phyloP scores from a whole-genome alignment of 2,113 vertebrate species.

The Eptesicus fuscus region DNA sequence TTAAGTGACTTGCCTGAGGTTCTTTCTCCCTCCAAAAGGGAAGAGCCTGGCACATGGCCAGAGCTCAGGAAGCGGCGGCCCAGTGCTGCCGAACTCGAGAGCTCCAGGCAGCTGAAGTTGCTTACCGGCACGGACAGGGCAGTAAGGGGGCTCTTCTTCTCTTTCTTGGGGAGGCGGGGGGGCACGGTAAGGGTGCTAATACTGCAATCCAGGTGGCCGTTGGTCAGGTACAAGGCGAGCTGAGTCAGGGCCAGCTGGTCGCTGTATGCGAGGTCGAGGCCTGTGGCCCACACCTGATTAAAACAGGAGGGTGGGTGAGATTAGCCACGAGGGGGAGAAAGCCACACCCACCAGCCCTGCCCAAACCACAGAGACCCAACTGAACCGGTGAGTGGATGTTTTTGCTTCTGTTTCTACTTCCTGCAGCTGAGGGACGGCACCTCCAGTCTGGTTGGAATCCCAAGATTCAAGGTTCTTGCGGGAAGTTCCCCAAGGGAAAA shows the following conservation, averaged over 20 bases:
- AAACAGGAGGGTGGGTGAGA: conserved; percentile 24
- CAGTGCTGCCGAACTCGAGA: background rate
- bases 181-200: conserved; percentile 77
- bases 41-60: background rate
- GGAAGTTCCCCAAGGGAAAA: background rate
- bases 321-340: background rate
- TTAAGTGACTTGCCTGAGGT: background rate
- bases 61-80: background rate
- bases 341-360: background rate
- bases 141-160: fast-evolving
- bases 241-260: conserved; percentile 93
- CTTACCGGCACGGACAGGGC: conserved; percentile 28
- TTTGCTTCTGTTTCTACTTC: background rate
- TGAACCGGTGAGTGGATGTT: background rate
- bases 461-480: background rate
- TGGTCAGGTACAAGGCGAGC: conserved; percentile 87
- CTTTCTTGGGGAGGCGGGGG: background rate
- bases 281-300: conserved; percentile 91
- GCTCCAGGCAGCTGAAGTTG: background rate
- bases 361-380: background rate
- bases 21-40: background rate
- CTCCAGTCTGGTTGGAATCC: background rate
- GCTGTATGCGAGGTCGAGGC: conserved; percentile 91
- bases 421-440: background rate
- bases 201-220: conserved; percentile 86